These are phyloP conservation scores for Alosa sapidissima DNA, from an alignment of 2,797 vertebrate species.

Conservation along the genomic window DNA sequence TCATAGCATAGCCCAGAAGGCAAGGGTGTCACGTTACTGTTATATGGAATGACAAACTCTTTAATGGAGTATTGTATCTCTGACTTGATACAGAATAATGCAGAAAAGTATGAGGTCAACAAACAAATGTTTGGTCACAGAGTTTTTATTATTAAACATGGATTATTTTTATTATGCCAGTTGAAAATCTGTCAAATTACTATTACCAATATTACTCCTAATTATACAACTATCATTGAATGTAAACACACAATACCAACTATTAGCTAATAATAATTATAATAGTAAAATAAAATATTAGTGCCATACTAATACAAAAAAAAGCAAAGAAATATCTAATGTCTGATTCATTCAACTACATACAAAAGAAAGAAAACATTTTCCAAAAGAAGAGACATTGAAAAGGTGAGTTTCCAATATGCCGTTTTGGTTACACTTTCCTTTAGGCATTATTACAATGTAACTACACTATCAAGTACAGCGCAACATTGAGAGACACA, in stretches of 20 bases:
- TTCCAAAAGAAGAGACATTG: not conserved
- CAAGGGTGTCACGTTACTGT: too few species aligned
- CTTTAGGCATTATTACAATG: not conserved
- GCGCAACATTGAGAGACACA: not conserved
- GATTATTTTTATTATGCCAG: not conserved
- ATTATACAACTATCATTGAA: not conserved
- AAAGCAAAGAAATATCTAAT: not conserved
- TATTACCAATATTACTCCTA: not conserved
- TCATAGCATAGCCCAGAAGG: too few species aligned
- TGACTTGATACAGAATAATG: not conserved
- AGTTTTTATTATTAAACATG: too few species aligned
- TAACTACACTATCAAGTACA: not conserved
- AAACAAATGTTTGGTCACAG: not conserved
- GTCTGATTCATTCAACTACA: not conserved
- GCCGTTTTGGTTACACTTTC: not conserved
- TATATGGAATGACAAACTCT: not conserved
- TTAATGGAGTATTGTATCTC: too few species aligned
- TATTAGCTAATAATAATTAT: not conserved
- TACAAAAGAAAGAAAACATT: not conserved
- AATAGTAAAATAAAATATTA: not conserved
- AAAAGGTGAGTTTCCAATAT: slow-evolving; percentile 1
- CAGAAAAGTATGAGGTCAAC: not conserved
- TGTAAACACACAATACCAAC: not conserved
- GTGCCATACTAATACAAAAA: not conserved
- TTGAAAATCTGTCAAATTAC: not conserved